A percentile compares a stretch with the other conserved stretches of the same genome.
Conservation (phyloP, 2,888 invertebrate species). For the Apoderus coryli region DNA sequence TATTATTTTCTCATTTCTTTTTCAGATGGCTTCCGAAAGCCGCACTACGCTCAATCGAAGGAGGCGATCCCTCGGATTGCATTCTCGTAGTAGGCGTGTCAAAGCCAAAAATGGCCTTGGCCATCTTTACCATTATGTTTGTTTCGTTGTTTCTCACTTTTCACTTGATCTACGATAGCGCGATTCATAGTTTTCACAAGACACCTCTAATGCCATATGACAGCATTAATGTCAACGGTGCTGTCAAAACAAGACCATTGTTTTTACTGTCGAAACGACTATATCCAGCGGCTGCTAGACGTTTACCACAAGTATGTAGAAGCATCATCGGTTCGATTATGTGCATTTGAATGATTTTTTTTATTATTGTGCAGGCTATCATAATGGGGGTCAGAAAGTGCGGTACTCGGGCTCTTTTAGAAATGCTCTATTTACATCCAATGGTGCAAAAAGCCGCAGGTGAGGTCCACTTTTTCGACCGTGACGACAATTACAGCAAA, state of each 20-base stretch:
- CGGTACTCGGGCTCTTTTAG: slow-evolving; percentile 88
- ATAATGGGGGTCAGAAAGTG: slow-evolving; percentile 95
- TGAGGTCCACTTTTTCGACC: slow-evolving; percentile 95
- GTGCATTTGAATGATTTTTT: too few species aligned
- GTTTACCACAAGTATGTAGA: slow-evolving; percentile 41
- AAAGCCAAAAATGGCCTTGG: slow-evolving; percentile 70
- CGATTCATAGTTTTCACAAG: slow-evolving; percentile 59
- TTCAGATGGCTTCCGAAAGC: slow-evolving; percentile 69
- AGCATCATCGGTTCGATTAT: too few species aligned
- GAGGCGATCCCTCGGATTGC: slow-evolving; percentile 72
- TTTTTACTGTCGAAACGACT: slow-evolving; percentile 29
- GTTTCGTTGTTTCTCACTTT: slow-evolving; percentile 72
- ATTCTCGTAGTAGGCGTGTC: slow-evolving; percentile 72
- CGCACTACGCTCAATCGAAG: slow-evolving; percentile 69
- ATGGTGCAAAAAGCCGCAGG: slow-evolving; percentile 84
- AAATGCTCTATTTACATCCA: slow-evolving; percentile 91
- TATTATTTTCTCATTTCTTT: too few species aligned
- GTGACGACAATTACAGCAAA: slow-evolving; percentile 79
- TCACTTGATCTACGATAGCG: slow-evolving; percentile 74
- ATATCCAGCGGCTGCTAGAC: slow-evolving; percentile 46
- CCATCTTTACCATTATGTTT: slow-evolving; percentile 64
- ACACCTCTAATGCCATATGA: slow-evolving; percentile 14
- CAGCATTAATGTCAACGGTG: too few species aligned
- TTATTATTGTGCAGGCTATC: slow-evolving; percentile 39
- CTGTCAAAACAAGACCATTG: too few species aligned